A percentile compares a stretch with the other conserved stretches of the same genome.
These are phyloP conservation scores for Drosophila sordidula DNA, from an alignment of 2,888 invertebrate genomes.

Conservation along the genomic window DNA sequence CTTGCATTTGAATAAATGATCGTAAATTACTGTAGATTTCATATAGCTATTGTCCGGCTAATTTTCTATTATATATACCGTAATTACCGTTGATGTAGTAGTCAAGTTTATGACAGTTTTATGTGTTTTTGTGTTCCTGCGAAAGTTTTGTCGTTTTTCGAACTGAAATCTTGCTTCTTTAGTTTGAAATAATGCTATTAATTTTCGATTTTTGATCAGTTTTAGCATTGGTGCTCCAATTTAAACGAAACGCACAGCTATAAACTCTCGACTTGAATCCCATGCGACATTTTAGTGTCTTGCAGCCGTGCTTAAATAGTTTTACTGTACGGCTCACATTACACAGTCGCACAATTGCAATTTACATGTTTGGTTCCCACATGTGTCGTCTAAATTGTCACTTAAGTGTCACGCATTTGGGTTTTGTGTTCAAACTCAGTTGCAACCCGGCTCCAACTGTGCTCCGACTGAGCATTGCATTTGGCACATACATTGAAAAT, in stretches of 20 bases:
- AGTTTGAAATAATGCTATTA: too few relatives aligned
- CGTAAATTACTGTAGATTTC: slow-evolving; percentile 28
- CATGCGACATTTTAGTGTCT: slow-evolving; percentile 19
- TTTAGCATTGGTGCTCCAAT: not conserved
- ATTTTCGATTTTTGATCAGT: too few relatives aligned
- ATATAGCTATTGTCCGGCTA: slow-evolving; percentile 38
- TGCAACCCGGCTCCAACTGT: slow-evolving; percentile 3
- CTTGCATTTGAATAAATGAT: slow-evolving; percentile 36
- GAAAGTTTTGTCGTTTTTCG: too few relatives aligned
- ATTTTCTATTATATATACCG: slow-evolving; percentile 26
- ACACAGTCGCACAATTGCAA: slow-evolving; percentile 6
- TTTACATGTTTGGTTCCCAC: slow-evolving; percentile 41
- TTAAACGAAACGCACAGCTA: not conserved
- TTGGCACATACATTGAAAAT: slow-evolving; percentile 48
- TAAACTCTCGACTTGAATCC: slow-evolving; percentile 1
- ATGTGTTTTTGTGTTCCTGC: too few relatives aligned
- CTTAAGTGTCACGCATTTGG: slow-evolving; percentile 50
- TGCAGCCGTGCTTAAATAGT: slow-evolving; percentile 5
- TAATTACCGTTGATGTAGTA: slow-evolving; percentile 31
- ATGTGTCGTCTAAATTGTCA: slow-evolving; percentile 50
- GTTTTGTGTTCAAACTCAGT: slow-evolving; percentile 13
- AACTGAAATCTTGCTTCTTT: too few relatives aligned
- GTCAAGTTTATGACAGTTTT: slow-evolving; percentile 25
- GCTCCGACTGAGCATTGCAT: slow-evolving; percentile 18
- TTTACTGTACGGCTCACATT: slow-evolving; percentile 10